Base-by-base conservation (phyloP, 2,888 invertebrate species). In the Eupithecia subfuscata region DNA sequence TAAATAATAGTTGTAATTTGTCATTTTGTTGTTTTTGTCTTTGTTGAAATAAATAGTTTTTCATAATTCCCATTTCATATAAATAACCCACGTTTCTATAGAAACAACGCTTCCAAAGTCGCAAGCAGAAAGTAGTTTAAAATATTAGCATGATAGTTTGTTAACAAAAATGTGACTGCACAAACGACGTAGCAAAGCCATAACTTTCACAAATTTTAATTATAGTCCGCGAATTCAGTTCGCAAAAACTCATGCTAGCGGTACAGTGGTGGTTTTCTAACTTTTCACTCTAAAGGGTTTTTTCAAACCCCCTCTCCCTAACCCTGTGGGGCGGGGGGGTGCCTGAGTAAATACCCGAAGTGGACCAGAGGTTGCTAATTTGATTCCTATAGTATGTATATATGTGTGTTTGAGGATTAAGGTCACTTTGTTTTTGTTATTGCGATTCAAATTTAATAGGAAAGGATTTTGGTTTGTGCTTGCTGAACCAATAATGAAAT, bases 271-370 rank as follows among this genome's bases (percentile, higher is more conserved):
- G 67, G 84, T 84, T 84, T 85, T 82, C 87, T 85, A 90, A 90
- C 90, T 90, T 90, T 90, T 88, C 87, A 89, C 89, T 90, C 84
- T 88, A 88, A 91, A 90, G 89, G 91, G 90, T 90, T 91, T 91
- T 91, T 91, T 88, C 88, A 87, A 87, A 79, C 81, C 81, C 79
- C 73, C 79, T 60, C 64, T 70, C 78, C 74, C 75, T 75, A 72
- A 73, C 67, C 64, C 74, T 68, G 71, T n/a, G 70, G 77, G 73
- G 75, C 67, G 75, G 79, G 81, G 78, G 79, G 83, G 87, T 79
- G 84, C 86, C 86, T 87, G 84, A 86, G 86, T 86, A 89, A 89
- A 89, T 89, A 89, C 86, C 83, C 78, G 82, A 84, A 87, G 85
- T 84, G 84, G 82, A 84, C 85, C 78, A 81, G 81, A 86, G 87